Percentiles rank a stretch among this genome's conserved stretches.
phyloP scores from a whole-genome alignment of 1,140 invertebrate species.

The silkworm (Bombyx mori) region ASM3026992v2 NC_085121.1:3680501-3681000 shows the following conservation, averaged over 20 bases:
- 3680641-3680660: constrained; percentile 25
- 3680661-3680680: constrained; percentile 35
- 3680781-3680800: constrained; percentile 23
- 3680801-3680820: constrained; percentile 57
- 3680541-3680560: constrained; percentile 32
- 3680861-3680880: constrained; percentile 30
- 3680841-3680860: constrained; percentile 25
- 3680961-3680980: constrained; percentile 43
- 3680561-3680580: constrained; percentile 1
- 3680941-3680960: constrained; percentile 44
- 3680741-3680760: background rate
- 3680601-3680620: constrained; percentile 39
- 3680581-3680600: constrained; percentile 24
- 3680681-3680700: constrained; percentile 50
- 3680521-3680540: constrained; percentile 44
- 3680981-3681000: constrained; percentile 25
- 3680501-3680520: constrained; percentile 44
- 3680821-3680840: constrained; percentile 36
- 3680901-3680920: constrained; percentile 26
- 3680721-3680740: too few relatives aligned
- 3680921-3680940: constrained; percentile 8
- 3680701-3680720: constrained; percentile 5
- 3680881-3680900: constrained; percentile 37
- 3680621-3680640: constrained; percentile 18
- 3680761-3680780: background rate